Evolutionary conservation across 2,113 vertebrate species (phyloP).

Genomic region (Laticauda laticaudata): DNA sequence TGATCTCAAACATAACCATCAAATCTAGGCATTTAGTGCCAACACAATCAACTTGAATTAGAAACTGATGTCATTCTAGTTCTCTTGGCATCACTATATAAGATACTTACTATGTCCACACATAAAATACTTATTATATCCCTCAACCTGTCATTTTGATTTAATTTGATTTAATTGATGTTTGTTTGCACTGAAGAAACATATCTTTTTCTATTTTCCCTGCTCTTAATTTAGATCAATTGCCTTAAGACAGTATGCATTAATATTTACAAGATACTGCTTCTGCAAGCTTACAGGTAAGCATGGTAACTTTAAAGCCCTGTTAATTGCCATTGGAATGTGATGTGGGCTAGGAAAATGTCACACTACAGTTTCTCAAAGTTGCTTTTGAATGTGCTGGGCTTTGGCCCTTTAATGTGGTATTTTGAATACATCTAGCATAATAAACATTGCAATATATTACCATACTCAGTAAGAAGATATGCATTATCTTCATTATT

Average conservation of each 20-base stretch:
- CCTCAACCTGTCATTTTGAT: background rate
- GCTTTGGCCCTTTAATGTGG: background rate
- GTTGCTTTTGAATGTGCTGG: background rate
- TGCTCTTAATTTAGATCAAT: conserved; percentile 76
- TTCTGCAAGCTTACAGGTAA: conserved; percentile 92
- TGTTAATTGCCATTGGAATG: conserved; percentile 11
- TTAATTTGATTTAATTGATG: background rate
- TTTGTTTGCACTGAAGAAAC: background rate
- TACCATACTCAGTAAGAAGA: no score
- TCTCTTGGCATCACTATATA: background rate
- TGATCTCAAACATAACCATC: background rate
- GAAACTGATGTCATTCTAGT: background rate
- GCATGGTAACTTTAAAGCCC: background rate
- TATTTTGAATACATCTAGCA: background rate
- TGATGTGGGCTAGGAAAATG: background rate
- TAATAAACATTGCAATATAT: background rate
- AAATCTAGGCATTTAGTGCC: background rate
- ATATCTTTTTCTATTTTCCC: background rate
- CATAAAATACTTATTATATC: background rate
- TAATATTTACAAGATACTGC: conserved; percentile 85
- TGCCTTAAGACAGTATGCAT: conserved; percentile 77
- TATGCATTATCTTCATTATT: background rate
- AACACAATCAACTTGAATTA: background rate
- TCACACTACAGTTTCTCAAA: background rate
- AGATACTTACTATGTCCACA: background rate